phyloP scores from a whole-genome alignment of 2,797 vertebrate species.

The Scomberomorus guttatus region DNA sequence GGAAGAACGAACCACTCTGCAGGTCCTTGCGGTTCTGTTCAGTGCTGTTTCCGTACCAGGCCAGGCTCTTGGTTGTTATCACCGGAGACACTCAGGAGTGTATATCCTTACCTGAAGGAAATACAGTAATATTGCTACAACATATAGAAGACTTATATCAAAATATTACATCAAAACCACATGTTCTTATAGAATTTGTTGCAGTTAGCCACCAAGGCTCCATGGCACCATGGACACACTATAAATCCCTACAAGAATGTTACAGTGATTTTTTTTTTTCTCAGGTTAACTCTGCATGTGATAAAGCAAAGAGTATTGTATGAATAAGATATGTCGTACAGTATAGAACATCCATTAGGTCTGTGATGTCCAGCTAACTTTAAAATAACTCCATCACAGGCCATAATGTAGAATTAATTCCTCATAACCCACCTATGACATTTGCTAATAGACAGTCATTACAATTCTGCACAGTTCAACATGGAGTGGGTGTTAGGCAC shows the following conservation, averaged over 20 bases:
- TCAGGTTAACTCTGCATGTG: not conserved
- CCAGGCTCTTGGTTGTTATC: constrained; percentile 20
- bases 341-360: not conserved
- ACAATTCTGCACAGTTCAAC: constrained; percentile 50
- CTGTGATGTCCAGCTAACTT: not conserved
- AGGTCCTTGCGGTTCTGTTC: no score
- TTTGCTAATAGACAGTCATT: constrained; percentile 40
- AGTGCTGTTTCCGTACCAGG: no score
- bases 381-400: not conserved
- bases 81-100: not conserved
- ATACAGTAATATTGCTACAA: not conserved
- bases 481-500: constrained; percentile 62
- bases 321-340: not conserved
- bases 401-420: not conserved
- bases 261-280: not conserved
- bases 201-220: not conserved
- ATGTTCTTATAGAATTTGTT: not conserved
- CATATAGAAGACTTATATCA: not conserved
- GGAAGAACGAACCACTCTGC: no score
- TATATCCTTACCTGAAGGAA: not conserved
- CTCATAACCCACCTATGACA: constrained; percentile 26
- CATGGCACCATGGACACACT: constrained; percentile 19
- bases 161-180: not conserved
- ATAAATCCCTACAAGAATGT: constrained; percentile 39
- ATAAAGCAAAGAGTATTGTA: not conserved